phyloP scores from a whole-genome alignment of 2,113 vertebrate species.

The Pangasianodon gigas region DNA sequence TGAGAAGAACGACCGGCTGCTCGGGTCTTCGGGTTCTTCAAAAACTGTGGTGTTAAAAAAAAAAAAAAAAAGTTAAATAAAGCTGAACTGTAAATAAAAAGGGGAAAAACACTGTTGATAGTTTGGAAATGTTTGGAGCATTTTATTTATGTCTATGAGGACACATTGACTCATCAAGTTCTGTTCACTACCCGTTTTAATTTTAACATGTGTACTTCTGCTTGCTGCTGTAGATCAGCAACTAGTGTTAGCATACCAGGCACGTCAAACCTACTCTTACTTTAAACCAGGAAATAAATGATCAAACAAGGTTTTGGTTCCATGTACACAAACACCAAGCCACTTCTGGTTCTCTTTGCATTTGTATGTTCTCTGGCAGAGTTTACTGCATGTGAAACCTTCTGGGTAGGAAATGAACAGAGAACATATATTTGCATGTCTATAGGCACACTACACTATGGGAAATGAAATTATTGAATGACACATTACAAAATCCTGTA shows the following conservation, averaged over 20 bases:
- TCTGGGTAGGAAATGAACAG: not conserved
- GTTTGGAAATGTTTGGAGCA: not conserved
- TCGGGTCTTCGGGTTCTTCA: slow-evolving; percentile 66
- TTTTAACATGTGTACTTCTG: not conserved
- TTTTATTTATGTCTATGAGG: not conserved
- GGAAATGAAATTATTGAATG: not conserved
- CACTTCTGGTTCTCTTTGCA: not conserved
- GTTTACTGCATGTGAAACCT: not conserved
- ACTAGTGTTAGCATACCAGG: not conserved
- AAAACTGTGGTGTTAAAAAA: slow-evolving; percentile 49
- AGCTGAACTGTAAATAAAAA: not conserved
- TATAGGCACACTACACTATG: not conserved
- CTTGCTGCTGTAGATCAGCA: not conserved
- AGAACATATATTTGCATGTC: not conserved
- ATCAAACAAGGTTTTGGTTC: not conserved
- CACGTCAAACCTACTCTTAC: not conserved
- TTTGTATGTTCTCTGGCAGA: not conserved
- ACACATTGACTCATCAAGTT: not conserved
- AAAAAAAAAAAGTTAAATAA: not conserved
- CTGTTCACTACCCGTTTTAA: not conserved
- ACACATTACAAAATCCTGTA: not conserved
- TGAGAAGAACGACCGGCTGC: slow-evolving; percentile 65
- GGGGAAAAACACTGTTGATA: not conserved
- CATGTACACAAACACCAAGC: not conserved
- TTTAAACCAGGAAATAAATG: not conserved